A percentile compares a stretch with the other conserved stretches of the same genome.
Evolutionary conservation across 1,140 invertebrate species (phyloP).

Genomic region (Aphelenchoides besseyi): DNA sequence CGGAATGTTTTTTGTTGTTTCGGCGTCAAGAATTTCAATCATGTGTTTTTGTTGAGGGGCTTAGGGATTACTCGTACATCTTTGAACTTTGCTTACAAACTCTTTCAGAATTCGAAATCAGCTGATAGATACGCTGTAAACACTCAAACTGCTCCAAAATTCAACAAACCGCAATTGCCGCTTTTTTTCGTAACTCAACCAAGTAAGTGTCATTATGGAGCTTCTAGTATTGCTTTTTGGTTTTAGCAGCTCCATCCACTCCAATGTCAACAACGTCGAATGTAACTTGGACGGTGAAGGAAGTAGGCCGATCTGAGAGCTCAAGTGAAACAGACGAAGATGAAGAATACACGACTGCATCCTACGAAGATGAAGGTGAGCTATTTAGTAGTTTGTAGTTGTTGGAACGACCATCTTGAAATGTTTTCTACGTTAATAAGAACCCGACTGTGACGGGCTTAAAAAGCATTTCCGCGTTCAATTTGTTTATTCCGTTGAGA

Average conservation of each 20-base stretch:
- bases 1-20: too few species aligned
- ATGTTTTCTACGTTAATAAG: too few species aligned
- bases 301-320: neutral
- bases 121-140: neutral
- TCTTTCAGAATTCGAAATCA: neutral
- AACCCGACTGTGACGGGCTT: neutral
- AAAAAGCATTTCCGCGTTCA: neutral
- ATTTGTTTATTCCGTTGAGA: neutral
- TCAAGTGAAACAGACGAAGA: neutral
- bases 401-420: too few species aligned
- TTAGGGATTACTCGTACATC: neutral
- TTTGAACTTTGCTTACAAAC: neutral
- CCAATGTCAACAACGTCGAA: constrained; percentile 8
- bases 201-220: too few species aligned
- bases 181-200: constrained; percentile 16
- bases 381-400: too few species aligned
- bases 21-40: too few species aligned
- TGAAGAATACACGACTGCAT: neutral
- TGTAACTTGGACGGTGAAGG: constrained; percentile 7
- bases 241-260: constrained; percentile 10
- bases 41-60: too few species aligned
- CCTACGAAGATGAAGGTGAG: neutral
- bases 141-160: neutral
- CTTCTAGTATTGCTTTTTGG: too few species aligned
- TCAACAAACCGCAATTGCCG: neutral